A percentile compares a stretch with the other conserved stretches of the same genome.
Evolutionary conservation across 2,888 invertebrate genomes (phyloP).

Genomic region (Meiosimyza decipiens): DNA sequence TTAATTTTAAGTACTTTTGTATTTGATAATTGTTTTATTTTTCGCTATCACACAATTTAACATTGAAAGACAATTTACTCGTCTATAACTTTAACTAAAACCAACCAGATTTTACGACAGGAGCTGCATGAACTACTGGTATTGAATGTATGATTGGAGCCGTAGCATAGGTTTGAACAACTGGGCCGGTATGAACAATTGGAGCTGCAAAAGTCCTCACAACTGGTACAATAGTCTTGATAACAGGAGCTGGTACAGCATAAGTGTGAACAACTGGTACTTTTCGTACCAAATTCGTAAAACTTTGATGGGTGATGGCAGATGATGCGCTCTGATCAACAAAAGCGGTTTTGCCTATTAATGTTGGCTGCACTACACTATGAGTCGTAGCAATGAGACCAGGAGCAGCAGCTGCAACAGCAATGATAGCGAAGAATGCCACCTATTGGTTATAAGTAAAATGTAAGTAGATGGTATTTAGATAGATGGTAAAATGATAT

Average conservation of each 20-base stretch:
- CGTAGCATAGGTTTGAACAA: too few species aligned
- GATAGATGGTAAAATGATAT: too few species aligned
- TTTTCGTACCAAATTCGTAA: slow-evolving; percentile 68
- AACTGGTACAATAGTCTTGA: slow-evolving; percentile 34
- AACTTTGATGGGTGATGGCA: slow-evolving; percentile 71
- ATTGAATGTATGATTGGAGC: slow-evolving; percentile 21
- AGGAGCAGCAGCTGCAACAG: slow-evolving; percentile 65
- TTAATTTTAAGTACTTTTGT: too few species aligned
- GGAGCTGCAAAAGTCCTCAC: slow-evolving; percentile 41
- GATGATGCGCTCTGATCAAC: slow-evolving; percentile 64
- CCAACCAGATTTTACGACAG: slow-evolving; percentile 37
- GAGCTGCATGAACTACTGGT: slow-evolving; percentile 34
- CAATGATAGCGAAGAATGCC: slow-evolving; percentile 69
- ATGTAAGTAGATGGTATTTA: too few species aligned
- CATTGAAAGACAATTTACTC: too few species aligned
- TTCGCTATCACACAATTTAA: too few species aligned
- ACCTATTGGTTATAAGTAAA: too few species aligned
- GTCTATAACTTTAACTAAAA: too few species aligned
- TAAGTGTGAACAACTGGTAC: slow-evolving; percentile 59
- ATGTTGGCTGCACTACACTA: slow-evolving; percentile 56
- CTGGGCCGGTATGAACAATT: slow-evolving; percentile 49
- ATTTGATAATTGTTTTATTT: too few species aligned
- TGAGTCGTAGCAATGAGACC: slow-evolving; percentile 59
- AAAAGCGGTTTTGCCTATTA: slow-evolving; percentile 59
- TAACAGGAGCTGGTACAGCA: slow-evolving; percentile 30